phyloP scores from a whole-genome alignment of 2,888 invertebrate species.

The Maniola hyperantus region DNA sequence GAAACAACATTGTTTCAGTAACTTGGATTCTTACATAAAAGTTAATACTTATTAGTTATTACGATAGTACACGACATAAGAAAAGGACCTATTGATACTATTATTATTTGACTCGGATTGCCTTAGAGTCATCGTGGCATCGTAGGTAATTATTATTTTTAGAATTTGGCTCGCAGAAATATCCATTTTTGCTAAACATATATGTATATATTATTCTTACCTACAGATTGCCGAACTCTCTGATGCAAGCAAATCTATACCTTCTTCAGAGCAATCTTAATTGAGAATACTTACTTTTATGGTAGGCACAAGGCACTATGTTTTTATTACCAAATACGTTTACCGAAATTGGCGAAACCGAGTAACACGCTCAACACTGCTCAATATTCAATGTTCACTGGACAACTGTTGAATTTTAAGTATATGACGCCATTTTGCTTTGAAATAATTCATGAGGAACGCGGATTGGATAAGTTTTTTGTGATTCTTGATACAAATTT shows the following conservation, averaged over 20 bases:
- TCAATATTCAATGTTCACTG: constrained; percentile 42
- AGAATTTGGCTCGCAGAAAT: not conserved
- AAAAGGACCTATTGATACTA: too few relatives aligned
- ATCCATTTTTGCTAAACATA: not conserved
- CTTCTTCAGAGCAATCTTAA: not conserved
- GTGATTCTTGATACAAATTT: constrained; percentile 13
- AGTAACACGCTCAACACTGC: constrained; percentile 16
- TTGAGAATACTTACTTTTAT: not conserved
- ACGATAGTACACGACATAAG: too few relatives aligned
- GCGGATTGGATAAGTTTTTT: constrained; percentile 18
- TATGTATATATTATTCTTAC: too few relatives aligned
- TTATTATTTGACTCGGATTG: too few relatives aligned
- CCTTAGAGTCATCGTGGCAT: too few relatives aligned
- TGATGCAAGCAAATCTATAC: not conserved
- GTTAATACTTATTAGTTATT: too few relatives aligned
- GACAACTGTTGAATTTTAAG: constrained; percentile 51
- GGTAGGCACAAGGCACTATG: not conserved
- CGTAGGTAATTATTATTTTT: not conserved
- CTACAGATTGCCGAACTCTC: not conserved
- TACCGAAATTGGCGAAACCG: constrained; percentile 35
- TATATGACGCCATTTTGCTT: constrained; percentile 43
- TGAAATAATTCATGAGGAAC: constrained; percentile 25
- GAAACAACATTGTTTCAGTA: not conserved
- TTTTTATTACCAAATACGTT: constrained; percentile 16
- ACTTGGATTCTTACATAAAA: not conserved